These are phyloP conservation scores for Chanos chanos DNA, from an alignment of 2,797 vertebrate species.

Conservation along the genomic window DNA sequence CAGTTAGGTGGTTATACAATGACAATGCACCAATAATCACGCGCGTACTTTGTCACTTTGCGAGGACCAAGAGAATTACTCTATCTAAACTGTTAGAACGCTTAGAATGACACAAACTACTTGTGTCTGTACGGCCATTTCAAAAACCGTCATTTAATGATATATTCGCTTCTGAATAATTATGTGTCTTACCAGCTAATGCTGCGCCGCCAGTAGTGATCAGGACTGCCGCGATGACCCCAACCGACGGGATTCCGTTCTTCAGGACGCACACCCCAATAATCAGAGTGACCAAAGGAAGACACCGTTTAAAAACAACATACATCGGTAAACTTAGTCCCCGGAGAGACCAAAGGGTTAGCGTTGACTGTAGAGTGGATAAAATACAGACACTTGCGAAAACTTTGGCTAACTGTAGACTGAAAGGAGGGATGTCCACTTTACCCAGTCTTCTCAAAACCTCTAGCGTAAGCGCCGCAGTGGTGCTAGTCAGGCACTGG, in stretches of 20 bases:
- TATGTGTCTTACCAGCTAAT: slow-evolving; percentile 77
- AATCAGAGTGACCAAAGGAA: slow-evolving; percentile 88
- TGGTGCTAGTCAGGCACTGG: slow-evolving; percentile 87
- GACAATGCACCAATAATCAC: too few relatives aligned
- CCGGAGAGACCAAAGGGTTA: slow-evolving; percentile 90
- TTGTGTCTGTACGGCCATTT: too few relatives aligned
- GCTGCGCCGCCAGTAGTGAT: slow-evolving; percentile 93
- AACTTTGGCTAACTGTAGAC: slow-evolving; percentile 80
- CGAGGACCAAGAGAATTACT: too few relatives aligned
- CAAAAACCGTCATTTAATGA: too few relatives aligned
- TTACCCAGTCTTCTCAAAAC: slow-evolving; percentile 79
- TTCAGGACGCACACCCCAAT: slow-evolving; percentile 87
- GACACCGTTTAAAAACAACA: slow-evolving; percentile 94
- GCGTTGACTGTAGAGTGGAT: slow-evolving; percentile 90
- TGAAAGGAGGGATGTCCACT: slow-evolving; percentile 85
- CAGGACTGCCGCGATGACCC: slow-evolving; percentile 82
- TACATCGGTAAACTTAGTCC: slow-evolving; percentile 98
- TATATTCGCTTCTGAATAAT: too few relatives aligned
- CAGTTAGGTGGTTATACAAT: too few relatives aligned
- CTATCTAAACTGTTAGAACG: too few relatives aligned
- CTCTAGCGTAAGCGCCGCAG: slow-evolving; percentile 85
- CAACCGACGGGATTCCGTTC: slow-evolving; percentile 85
- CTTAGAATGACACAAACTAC: too few relatives aligned
- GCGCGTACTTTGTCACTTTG: too few relatives aligned
- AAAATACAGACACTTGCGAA: slow-evolving; percentile 84